These are phyloP conservation scores for Erebia ligea DNA, from an alignment of 2,888 invertebrate genomes.

Conservation along the genomic window DNA sequence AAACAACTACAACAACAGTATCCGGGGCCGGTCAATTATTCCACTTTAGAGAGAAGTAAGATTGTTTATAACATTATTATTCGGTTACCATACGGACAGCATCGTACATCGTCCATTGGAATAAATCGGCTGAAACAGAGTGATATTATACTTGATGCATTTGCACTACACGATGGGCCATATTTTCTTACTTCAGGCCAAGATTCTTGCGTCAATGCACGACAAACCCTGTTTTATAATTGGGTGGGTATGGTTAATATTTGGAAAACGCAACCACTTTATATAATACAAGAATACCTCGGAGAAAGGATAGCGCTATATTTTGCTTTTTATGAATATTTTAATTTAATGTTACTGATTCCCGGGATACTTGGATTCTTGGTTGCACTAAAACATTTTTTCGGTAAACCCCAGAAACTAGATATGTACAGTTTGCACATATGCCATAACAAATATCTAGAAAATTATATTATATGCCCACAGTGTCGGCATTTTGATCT, in stretches of 20 bases:
- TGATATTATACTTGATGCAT: too few relatives aligned
- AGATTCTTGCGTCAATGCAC: too few relatives aligned
- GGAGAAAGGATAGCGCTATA: constrained; percentile 34
- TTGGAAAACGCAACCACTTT: constrained; percentile 31
- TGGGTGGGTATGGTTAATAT: constrained; percentile 32
- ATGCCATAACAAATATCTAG: too few relatives aligned
- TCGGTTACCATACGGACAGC: constrained; percentile 41
- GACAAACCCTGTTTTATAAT: constrained; percentile 46
- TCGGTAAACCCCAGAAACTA: too few relatives aligned
- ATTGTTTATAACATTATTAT: constrained; percentile 45
- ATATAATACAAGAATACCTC: constrained; percentile 35
- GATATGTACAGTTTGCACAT: too few relatives aligned
- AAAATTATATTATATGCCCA: too few relatives aligned
- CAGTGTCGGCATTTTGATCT: too few relatives aligned
- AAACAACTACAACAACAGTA: too few relatives aligned
- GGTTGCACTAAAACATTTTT: neutral
- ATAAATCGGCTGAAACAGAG: constrained; percentile 31
- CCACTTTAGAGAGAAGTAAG: constrained; percentile 44
- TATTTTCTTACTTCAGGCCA: too few relatives aligned
- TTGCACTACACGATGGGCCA: too few relatives aligned
- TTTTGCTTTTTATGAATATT: constrained; percentile 32
- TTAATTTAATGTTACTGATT: constrained; percentile 23
- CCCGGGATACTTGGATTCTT: neutral
- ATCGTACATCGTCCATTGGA: constrained; percentile 39
- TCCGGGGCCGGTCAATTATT: constrained; percentile 32